These are phyloP conservation scores for Anarhynchus alexandrinus DNA, from an alignment of 2,113 vertebrate genomes.

Conservation along the genomic window DNA sequence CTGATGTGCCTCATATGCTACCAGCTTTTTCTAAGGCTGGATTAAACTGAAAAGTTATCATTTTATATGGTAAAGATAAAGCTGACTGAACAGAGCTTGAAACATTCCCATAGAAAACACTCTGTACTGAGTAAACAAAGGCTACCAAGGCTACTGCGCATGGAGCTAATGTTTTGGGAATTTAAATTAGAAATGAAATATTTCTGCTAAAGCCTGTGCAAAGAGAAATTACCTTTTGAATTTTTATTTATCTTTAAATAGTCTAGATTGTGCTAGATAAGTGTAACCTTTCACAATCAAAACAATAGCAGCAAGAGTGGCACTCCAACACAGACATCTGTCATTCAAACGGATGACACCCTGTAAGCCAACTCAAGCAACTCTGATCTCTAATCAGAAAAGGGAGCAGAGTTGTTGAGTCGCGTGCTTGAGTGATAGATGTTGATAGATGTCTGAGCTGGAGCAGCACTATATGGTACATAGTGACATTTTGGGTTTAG, in stretches of 20 bases:
- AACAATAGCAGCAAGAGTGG: conserved; percentile 63
- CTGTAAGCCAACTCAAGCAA: conserved; percentile 74
- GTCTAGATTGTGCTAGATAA: neutral
- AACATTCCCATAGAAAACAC: conserved; percentile 35
- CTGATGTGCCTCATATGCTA: neutral
- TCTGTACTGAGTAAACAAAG: conserved; percentile 60
- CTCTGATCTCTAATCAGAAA: conserved; percentile 81
- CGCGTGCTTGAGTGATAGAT: conserved; percentile 67
- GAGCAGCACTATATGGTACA: conserved; percentile 11
- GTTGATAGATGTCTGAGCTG: conserved; percentile 61
- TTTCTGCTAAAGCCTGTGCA: neutral
- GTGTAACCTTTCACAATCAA: conserved; percentile 48
- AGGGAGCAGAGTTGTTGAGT: conserved; percentile 61
- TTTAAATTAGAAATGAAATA: conserved; percentile 4
- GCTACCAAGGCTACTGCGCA: neutral
- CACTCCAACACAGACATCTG: conserved; percentile 73
- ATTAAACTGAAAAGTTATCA: conserved; percentile 37
- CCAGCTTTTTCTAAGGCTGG: conserved; percentile 37
- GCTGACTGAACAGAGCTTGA: neutral
- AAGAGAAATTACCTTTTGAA: neutral
- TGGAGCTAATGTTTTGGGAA: conserved; percentile 15
- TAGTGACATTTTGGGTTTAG: conserved; percentile 54
- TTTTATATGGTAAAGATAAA: conserved; percentile 32
- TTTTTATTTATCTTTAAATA: neutral
- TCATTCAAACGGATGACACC: conserved; percentile 78